Evolutionary conservation across 2,113 vertebrate genomes (phyloP), one percentile per base, ranked within the genome.

Genomic region (Melanotaenia duboulayi): DNA sequence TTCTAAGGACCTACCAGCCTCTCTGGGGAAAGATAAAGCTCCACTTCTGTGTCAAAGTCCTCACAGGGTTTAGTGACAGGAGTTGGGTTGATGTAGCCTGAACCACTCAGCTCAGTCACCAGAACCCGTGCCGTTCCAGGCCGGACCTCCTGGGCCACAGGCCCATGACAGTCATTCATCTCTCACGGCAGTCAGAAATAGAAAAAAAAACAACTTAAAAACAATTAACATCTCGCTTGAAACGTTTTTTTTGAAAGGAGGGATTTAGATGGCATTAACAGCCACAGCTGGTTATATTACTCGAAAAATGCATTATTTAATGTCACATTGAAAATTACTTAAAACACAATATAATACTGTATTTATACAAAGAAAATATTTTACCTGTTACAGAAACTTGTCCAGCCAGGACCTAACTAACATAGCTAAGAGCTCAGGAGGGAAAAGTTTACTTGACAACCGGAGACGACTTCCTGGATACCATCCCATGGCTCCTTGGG

Each of bases 51-150:
- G 16, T 83, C 89, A 16, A 74, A 32, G 11, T 87, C 89, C 0
- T 92, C 92, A 56, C 54, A 76, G 73, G 46, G 24, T 67, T 81
- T 81, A 0, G 59, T 69, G 64, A 73, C 48, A 0, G 91, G 95
- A 56, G 78, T 88, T 72, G 96, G 96, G 76, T 97, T 97, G 58
- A 90, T 82, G 4, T 68, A 88, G 23, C 86, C 91, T 61, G 78
- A 93, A 89, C 91, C 94, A 71, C 90, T 91, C 62, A 95, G 85
- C 81, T 97, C 95, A 66, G 92, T 92, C 67, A 96, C 92, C 28
- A 17, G 87, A 59, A 96, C 65, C 35, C 90, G 88, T 62, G 94
- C 90, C 22, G 91, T 88, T 48, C 85, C 73, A 0, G 89, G 90
- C 42, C 65, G 83, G 28, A 35, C 74, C 4, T 62, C 69, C 11